These are phyloP conservation scores for Panopea generosa DNA, from an alignment of 2,888 invertebrate species.

Conservation along the genomic window DNA sequence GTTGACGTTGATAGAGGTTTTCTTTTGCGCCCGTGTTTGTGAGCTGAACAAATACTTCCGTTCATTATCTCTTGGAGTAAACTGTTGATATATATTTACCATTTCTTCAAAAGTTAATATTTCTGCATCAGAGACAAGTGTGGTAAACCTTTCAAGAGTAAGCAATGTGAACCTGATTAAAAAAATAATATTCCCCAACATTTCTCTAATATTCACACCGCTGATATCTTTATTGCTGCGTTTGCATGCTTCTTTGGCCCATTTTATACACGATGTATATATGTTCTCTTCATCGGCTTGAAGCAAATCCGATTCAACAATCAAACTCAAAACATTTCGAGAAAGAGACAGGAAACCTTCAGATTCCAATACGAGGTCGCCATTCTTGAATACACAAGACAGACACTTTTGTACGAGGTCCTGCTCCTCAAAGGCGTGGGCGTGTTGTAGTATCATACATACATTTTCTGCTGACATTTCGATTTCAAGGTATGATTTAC, in stretches of 20 bases:
- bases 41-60: too few species aligned
- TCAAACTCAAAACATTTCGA: conserved; percentile 88
- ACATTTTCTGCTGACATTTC: conserved; percentile 89
- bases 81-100: conserved; percentile 67
- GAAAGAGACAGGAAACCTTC: conserved; percentile 88
- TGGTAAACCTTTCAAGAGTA: conserved; percentile 87
- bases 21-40: too few species aligned
- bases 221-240: conserved; percentile 29
- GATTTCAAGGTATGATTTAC: conserved; percentile 89
- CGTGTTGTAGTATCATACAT: conserved; percentile 68
- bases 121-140: conserved; percentile 87
- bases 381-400: conserved; percentile 1
- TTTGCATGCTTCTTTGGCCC: conserved; percentile 61
- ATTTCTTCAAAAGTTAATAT: conserved; percentile 87
- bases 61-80: background rate
- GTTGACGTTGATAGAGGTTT: background rate
- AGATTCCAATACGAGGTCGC: conserved; percentile 77
- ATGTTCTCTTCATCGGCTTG: conserved; percentile 86
- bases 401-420: conserved; percentile 87
- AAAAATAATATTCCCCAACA: conserved; percentile 53
- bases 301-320: conserved; percentile 89
- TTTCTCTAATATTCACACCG: conserved; percentile 28
- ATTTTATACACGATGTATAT: conserved; percentile 53
- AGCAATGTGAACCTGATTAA: conserved; percentile 65
- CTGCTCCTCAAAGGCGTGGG: conserved; percentile 61